Percentiles rank a stretch among this genome's conserved stretches.
These are phyloP conservation scores for Erebia ligea DNA, from an alignment of 2,888 invertebrate genomes.

Conservation along the genomic window DNA sequence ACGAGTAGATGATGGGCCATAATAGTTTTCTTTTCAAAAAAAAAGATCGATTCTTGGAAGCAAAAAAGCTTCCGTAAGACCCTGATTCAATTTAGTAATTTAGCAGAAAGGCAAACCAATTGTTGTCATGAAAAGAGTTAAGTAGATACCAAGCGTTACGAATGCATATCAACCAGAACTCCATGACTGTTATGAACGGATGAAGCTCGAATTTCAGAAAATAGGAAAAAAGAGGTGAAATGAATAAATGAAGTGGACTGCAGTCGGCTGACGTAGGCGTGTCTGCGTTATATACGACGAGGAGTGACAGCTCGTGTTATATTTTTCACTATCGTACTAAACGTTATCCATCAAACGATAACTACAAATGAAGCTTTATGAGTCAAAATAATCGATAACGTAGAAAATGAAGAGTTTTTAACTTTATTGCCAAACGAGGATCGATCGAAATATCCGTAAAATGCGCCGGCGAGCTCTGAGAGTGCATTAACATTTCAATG, in stretches of 20 bases:
- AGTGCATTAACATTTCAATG: slow-evolving; percentile 83
- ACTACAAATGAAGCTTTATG: slow-evolving; percentile 59
- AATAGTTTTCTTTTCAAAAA: slow-evolving; percentile 20
- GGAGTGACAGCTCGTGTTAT: slow-evolving; percentile 37
- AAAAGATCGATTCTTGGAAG: slow-evolving; percentile 13
- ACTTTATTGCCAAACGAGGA: slow-evolving; percentile 52
- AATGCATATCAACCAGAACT: neutral
- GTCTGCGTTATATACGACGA: slow-evolving; percentile 37
- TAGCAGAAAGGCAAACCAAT: neutral
- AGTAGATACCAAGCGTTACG: neutral
- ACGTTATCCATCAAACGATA: slow-evolving; percentile 65
- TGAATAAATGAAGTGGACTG: slow-evolving; percentile 18
- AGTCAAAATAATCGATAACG: slow-evolving; percentile 71
- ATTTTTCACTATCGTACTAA: slow-evolving; percentile 43
- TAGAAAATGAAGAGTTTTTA: slow-evolving; percentile 51
- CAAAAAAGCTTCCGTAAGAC: neutral
- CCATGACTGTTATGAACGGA: neutral
- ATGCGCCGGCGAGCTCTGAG: slow-evolving; percentile 64
- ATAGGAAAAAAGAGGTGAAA: slow-evolving; percentile 13
- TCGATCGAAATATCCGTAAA: slow-evolving; percentile 67
- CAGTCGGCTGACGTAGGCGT: slow-evolving; percentile 18
- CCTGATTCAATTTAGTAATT: slow-evolving; percentile 3
- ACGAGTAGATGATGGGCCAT: slow-evolving; percentile 9
- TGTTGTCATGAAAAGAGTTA: neutral
- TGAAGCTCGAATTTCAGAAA: slow-evolving; percentile 17